phyloP scores from a whole-genome alignment of 2,888 invertebrate species.

The Sabatieria punctata region DNA sequence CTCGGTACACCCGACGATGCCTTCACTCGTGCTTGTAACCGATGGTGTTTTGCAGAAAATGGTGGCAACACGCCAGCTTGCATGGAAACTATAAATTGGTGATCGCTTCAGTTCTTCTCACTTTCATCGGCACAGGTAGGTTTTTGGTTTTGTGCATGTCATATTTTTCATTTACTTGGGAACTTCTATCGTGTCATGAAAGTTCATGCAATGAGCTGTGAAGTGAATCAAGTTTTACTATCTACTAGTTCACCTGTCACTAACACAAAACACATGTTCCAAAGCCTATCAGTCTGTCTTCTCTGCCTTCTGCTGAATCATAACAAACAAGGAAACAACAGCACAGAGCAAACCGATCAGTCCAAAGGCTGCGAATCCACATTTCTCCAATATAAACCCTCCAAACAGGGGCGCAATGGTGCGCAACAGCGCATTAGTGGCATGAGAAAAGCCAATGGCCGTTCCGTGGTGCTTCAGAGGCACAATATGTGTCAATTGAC shows the following conservation, averaged over 20 bases:
- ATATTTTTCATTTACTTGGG: no score
- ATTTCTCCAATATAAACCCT: background rate
- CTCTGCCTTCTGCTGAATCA: no score
- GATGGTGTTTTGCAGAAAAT: slow-evolving; percentile 14
- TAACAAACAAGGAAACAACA: no score
- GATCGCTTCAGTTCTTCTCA: slow-evolving; percentile 20
- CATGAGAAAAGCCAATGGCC: background rate
- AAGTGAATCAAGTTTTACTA: no score
- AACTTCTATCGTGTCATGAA: no score
- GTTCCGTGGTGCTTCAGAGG: background rate
- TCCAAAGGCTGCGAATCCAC: background rate
- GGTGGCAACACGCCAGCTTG: slow-evolving; percentile 18
- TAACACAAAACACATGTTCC: no score
- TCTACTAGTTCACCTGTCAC: no score
- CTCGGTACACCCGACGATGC: background rate
- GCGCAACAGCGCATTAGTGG: background rate
- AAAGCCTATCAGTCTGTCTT: no score
- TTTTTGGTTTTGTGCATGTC: no score
- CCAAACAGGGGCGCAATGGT: background rate
- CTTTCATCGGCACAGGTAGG: slow-evolving; percentile 17
- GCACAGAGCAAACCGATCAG: background rate
- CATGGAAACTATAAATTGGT: slow-evolving; percentile 22
- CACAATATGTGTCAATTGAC: background rate
- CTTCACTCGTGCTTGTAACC: background rate
- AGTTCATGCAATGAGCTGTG: no score